A percentile compares a stretch with the other conserved stretches of the same genome.
Conservation (phyloP, 2,113 vertebrate species). For the Murina feae region DNA sequence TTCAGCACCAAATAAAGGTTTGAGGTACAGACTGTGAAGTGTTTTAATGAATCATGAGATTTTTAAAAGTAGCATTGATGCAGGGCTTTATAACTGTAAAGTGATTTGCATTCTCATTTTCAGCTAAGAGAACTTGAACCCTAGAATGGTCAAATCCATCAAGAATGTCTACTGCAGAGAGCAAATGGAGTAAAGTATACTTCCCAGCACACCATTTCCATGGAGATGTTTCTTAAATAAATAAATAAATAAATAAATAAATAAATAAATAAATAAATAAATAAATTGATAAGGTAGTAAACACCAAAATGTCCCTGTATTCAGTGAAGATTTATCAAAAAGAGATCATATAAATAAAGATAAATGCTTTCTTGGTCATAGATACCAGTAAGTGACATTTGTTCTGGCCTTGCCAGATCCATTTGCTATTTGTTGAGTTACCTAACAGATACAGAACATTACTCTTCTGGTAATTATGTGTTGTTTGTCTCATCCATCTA, state of each 20-base stretch:
- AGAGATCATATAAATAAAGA: neutral
- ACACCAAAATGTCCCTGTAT: neutral
- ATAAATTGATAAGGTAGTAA: neutral
- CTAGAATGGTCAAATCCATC: slow-evolving; percentile 52
- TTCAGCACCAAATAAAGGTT: slow-evolving; percentile 60
- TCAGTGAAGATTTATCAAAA: slow-evolving; percentile 2
- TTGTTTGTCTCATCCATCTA: neutral
- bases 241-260: too few relatives aligned
- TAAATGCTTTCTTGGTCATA: neutral
- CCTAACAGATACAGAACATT: neutral
- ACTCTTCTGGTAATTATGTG: neutral
- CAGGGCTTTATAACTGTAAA: slow-evolving; percentile 48
- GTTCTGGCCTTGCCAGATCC: neutral
- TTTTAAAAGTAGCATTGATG: slow-evolving; percentile 52
- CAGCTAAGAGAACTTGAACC: slow-evolving; percentile 70
- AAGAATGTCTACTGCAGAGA: slow-evolving; percentile 65
- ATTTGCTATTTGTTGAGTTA: neutral
- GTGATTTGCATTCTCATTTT: slow-evolving; percentile 65
- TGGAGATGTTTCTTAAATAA: slow-evolving; percentile 33
- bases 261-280: too few relatives aligned
- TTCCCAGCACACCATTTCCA: slow-evolving; percentile 44
- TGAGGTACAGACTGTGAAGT: slow-evolving; percentile 52
- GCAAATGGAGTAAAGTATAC: slow-evolving; percentile 45
- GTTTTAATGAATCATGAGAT: slow-evolving; percentile 67
- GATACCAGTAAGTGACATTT: neutral